A percentile compares a stretch with the other conserved stretches of the same genome.
Evolutionary conservation across 2,888 invertebrate species (phyloP).

Genomic region (Cactoblastis cactorum): DNA sequence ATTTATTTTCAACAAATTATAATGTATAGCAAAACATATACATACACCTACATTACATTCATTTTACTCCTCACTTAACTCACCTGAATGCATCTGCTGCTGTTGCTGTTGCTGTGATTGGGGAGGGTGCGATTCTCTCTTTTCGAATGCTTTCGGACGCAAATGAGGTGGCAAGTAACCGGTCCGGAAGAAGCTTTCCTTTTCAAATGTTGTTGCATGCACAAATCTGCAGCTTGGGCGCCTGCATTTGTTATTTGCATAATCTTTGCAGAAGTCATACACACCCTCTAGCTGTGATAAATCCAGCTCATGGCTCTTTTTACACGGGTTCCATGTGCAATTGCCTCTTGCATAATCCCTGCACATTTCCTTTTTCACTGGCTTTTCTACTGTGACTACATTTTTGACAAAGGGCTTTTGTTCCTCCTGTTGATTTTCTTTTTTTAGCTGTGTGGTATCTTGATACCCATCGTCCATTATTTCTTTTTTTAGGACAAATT

Average conservation of each 20-base stretch:
- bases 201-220: constrained; percentile 24
- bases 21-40: too few relatives aligned
- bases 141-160: neutral
- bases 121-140: constrained; percentile 27
- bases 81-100: neutral
- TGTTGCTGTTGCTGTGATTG: neutral
- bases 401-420: neutral
- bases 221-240: constrained; percentile 28
- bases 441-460: neutral
- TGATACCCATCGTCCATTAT: constrained; percentile 35
- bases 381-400: neutral
- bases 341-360: constrained; percentile 52
- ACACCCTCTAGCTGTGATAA: constrained; percentile 43
- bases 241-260: constrained; percentile 47
- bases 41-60: too few relatives aligned
- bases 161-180: constrained; percentile 40
- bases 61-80: neutral
- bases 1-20: neutral
- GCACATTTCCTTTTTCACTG: constrained; percentile 35
- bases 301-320: constrained; percentile 47
- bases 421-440: neutral
- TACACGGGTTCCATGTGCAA: constrained; percentile 49
- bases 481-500: constrained; percentile 37
- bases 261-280: constrained; percentile 57
- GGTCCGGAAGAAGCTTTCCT: constrained; percentile 21